Base-by-base conservation (phyloP, 2,797 vertebrate genomes). In the Pangasius macronema region DNA sequence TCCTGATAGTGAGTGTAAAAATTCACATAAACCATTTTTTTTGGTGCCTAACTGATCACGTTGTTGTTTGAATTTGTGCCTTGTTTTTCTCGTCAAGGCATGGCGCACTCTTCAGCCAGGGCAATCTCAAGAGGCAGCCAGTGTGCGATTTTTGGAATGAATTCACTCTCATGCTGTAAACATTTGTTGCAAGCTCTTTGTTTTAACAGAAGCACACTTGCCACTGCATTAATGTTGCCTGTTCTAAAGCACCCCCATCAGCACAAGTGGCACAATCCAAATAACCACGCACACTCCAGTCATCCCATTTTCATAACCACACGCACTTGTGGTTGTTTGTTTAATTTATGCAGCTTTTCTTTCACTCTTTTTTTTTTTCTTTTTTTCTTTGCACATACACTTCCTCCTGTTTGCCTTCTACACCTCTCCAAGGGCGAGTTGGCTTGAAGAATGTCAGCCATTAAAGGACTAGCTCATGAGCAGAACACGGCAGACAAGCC, bases 231-330 rank as follows among this genome's bases (percentile, higher is more conserved):
- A 84, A 76, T 83, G 81, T 86, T 10, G 27, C 83, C 83, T 87
- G 75, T 81, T 72, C 14, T 61, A 33, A 77, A 49, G 72, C 81
- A n/a, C 46, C 75, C 42, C 16, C 39, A 27, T n/a, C 82, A 73
- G 36, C 57, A 68, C 61, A 67, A 86, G 89, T 88, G 72, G 53
- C 80, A 22, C 85, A 82, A 87, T 30, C 24, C 83, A 85, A 83
- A 91, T 82, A 90, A 87, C 85, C 85, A 84, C 6, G 36, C 82
- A 83, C 73, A 80, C 87, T 75, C 68, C 36, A 82, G 86, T 85
- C 49, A 73, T 39, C 42, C 46, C 30, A 8, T 55, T 88, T 85
- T 79, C 57, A 57, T 51, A 86, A 75, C 65, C 22, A 18, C 68
- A 33, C 55, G 33, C 63, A 84, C 61, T 80, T 85, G 27, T 84